Percentiles rank a stretch among this genome's conserved stretches.
Evolutionary conservation across 2,888 invertebrate species (phyloP).

Genomic region (Phaedon cochleariae): DNA sequence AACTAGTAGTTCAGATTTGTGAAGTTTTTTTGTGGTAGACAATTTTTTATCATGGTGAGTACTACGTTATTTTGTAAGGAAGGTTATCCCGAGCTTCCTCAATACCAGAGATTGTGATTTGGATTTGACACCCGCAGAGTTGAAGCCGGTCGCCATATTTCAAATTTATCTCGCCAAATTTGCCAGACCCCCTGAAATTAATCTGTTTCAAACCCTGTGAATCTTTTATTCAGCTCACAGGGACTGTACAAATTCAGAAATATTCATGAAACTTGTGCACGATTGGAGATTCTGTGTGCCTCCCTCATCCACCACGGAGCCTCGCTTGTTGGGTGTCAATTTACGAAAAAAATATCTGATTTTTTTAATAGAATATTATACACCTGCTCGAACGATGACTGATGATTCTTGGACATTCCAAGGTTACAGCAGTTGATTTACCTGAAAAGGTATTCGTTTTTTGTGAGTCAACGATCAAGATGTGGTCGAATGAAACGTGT

Average conservation of each 20-base stretch:
- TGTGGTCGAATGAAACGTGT: slow-evolving; percentile 31
- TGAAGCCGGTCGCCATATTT: slow-evolving; percentile 55
- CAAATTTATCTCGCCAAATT: slow-evolving; percentile 42
- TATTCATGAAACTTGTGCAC: too few species aligned
- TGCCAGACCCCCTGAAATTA: slow-evolving; percentile 16
- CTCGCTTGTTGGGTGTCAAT: background rate
- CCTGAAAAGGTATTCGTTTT: background rate
- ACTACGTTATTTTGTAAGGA: slow-evolving; percentile 15
- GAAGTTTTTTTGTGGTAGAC: slow-evolving; percentile 50
- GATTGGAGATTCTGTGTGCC: background rate
- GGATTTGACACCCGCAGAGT: slow-evolving; percentile 23
- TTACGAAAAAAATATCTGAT: background rate
- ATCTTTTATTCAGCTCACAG: background rate
- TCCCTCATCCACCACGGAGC: background rate
- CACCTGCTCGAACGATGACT: slow-evolving; percentile 23
- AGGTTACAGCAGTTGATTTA: slow-evolving; percentile 19
- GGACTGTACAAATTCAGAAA: background rate
- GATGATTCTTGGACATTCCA: slow-evolving; percentile 27
- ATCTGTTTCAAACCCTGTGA: background rate
- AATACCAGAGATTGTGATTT: slow-evolving; percentile 5
- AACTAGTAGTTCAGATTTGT: slow-evolving; percentile 56
- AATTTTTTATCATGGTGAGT: slow-evolving; percentile 60
- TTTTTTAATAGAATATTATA: background rate
- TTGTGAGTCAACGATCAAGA: slow-evolving; percentile 13
- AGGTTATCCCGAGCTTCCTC: background rate